Evolutionary conservation across 2,888 invertebrate species (phyloP).

Genomic region (Gasteruption jaculator): DNA sequence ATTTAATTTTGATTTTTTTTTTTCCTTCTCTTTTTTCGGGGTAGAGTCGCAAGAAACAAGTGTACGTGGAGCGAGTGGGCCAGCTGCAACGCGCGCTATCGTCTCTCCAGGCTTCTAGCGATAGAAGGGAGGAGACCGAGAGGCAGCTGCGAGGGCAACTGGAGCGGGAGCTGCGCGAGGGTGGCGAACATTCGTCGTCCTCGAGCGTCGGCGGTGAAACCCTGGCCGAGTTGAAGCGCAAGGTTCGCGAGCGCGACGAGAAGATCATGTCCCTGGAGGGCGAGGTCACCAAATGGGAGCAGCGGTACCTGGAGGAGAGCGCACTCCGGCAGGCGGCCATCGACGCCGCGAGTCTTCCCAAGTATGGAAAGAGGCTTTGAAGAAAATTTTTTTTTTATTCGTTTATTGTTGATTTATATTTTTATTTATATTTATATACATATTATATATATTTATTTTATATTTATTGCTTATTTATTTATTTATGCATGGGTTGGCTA

Average conservation of each 20-base stretch:
- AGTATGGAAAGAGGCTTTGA: too few relatives aligned
- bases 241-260: conserved; percentile 65
- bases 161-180: conserved; percentile 73
- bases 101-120: conserved; percentile 77
- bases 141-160: conserved; percentile 78
- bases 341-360: conserved; percentile 64
- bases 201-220: conserved; percentile 59
- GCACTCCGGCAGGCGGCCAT: conserved; percentile 76
- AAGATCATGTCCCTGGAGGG: conserved; percentile 72
- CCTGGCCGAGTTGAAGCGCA: conserved; percentile 61
- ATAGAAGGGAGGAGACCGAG: conserved; percentile 81
- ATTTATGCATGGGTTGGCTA: conserved; percentile 17
- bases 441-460: conserved; percentile 7
- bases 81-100: conserved; percentile 79
- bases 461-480: conserved; percentile 6
- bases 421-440: background rate
- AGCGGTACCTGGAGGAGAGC: conserved; percentile 77
- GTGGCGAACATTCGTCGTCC: conserved; percentile 47
- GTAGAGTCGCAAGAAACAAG: conserved; percentile 79
- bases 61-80: conserved; percentile 78
- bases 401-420: background rate
- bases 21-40: too few relatives aligned
- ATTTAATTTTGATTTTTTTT: too few relatives aligned
- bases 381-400: conserved; percentile 8
- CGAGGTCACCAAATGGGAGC: conserved; percentile 82